phyloP scores from a whole-genome alignment of 2,797 vertebrate species.

The Oophaga sylvatica region DNA sequence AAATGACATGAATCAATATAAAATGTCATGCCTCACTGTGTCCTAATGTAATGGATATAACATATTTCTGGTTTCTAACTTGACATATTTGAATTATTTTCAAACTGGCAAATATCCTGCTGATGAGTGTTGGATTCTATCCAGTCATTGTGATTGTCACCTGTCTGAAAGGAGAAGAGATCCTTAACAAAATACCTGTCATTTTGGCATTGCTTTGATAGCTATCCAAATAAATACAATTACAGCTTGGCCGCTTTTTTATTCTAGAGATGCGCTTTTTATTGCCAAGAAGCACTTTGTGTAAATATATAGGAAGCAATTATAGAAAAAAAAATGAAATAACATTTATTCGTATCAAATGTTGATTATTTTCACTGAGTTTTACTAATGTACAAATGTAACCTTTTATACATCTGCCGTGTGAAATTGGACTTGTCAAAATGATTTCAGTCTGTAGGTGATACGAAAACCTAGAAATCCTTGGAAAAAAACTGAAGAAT shows the following conservation, averaged over 20 bases:
- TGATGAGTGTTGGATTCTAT: constrained; percentile 55
- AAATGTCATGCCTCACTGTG: constrained; percentile 62
- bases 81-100: constrained; percentile 62
- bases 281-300: constrained; percentile 23
- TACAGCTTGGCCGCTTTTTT: constrained; percentile 47
- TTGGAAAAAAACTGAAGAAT: neutral
- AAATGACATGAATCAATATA: constrained; percentile 63
- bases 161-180: constrained; percentile 52
- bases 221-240: constrained; percentile 48
- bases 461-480: neutral
- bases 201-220: constrained; percentile 61
- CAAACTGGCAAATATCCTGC: constrained; percentile 56
- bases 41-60: constrained; percentile 63
- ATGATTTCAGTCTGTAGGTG: neutral
- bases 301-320: constrained; percentile 30
- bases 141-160: constrained; percentile 58
- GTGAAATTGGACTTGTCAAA: neutral
- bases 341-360: constrained; percentile 6
- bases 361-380: constrained; percentile 2
- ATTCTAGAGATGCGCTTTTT: constrained; percentile 12
- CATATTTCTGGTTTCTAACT: constrained; percentile 59
- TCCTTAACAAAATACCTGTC: constrained; percentile 59
- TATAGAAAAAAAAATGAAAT: neutral
- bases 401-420: neutral
- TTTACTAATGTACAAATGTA: neutral